phyloP scores from a whole-genome alignment of 2,797 vertebrate genomes.

The Borostomias antarcticus region DNA sequence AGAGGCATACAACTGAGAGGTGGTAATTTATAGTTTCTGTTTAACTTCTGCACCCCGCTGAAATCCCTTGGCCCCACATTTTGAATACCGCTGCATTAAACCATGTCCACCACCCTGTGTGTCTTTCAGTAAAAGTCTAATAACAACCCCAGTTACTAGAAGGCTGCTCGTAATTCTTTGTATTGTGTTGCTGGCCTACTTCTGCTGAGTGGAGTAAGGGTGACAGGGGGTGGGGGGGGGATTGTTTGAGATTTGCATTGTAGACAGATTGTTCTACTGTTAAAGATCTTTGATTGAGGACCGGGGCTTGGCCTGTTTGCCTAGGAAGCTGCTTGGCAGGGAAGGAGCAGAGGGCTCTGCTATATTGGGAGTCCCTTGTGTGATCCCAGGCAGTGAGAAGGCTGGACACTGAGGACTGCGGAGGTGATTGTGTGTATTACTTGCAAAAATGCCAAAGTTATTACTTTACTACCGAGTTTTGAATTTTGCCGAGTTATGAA shows the following conservation, averaged over 20 bases:
- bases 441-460: too few relatives aligned
- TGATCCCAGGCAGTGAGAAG: slow-evolving; percentile 51
- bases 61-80: too few relatives aligned
- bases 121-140: too few relatives aligned
- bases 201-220: slow-evolving; percentile 54
- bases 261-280: slow-evolving; percentile 75
- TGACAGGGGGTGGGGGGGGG: slow-evolving; percentile 43
- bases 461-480: too few relatives aligned
- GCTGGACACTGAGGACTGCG: slow-evolving; percentile 32
- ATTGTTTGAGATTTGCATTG: slow-evolving; percentile 66
- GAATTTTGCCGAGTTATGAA: too few relatives aligned
- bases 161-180: slow-evolving; percentile 42
- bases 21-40: too few relatives aligned
- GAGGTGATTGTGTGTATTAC: slow-evolving; percentile 12
- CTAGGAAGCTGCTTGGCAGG: slow-evolving; percentile 68
- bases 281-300: slow-evolving; percentile 73
- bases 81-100: too few relatives aligned
- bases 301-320: slow-evolving; percentile 69
- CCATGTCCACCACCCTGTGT: too few relatives aligned
- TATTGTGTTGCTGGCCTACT: slow-evolving; percentile 43
- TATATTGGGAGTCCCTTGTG: slow-evolving; percentile 66
- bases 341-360: slow-evolving; percentile 53
- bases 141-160: slow-evolving; percentile 3
- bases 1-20: too few relatives aligned
- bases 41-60: too few relatives aligned